Evolutionary conservation across 2,113 vertebrate species (phyloP).

Genomic region (Madoqua kirkii): DNA sequence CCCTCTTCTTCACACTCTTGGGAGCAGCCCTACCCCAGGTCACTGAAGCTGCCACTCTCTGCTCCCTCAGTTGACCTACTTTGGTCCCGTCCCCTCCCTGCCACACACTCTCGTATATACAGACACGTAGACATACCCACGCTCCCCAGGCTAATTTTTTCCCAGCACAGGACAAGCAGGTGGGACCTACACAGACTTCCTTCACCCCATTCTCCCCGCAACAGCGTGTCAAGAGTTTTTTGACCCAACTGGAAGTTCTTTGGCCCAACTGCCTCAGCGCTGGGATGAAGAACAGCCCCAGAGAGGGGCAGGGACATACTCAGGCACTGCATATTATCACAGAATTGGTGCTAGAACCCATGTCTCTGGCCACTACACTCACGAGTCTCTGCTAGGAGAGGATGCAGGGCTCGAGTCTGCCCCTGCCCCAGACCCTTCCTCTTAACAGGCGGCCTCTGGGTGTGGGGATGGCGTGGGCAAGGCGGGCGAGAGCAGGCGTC

Average conservation of each 20-base stretch:
- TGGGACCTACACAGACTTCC: too few species aligned
- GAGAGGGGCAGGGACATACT: neutral
- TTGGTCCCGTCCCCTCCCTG: neutral
- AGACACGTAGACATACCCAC: accelerated
- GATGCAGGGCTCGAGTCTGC: neutral
- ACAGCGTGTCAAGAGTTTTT: neutral
- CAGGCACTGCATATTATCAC: neutral
- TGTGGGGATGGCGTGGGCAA: accelerated
- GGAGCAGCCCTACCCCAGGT: neutral
- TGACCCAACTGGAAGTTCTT: neutral
- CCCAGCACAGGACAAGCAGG: neutral
- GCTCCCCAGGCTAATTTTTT: neutral
- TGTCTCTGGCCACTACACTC: neutral
- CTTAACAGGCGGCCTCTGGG: neutral
- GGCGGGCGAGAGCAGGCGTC: neutral
- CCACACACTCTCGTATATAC: neutral
- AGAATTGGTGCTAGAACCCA: neutral
- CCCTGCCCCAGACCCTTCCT: neutral
- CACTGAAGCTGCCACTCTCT: neutral
- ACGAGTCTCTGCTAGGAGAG: neutral
- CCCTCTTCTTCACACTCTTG: accelerated
- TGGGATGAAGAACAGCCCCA: neutral
- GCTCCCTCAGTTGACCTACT: neutral
- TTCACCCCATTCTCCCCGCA: neutral
- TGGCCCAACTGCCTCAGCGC: neutral